Evolutionary conservation across 2,113 vertebrate species (phyloP), one percentile per base, ranked within the genome.

Genomic region (Podarcis cretensis): DNA sequence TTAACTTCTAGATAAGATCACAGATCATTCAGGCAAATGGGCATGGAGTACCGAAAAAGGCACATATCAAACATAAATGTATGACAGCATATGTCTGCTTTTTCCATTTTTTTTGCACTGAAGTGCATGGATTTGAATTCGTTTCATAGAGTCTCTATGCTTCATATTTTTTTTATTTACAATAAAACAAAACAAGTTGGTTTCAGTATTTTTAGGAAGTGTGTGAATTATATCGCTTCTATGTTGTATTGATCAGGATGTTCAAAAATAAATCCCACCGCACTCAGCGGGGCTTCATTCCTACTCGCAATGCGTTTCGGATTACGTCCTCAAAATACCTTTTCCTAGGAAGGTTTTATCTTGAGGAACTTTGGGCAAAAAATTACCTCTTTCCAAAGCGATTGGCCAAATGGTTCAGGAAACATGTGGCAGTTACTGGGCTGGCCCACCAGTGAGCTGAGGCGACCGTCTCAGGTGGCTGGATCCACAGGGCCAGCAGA

Each of bases 21-120:
- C 23, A 69, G 69, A 23, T 65, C 43, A 78, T 84, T 13, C 1
- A 0, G 30, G 71, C 37, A 71, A 59, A 10, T 81, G 1, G 0
- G 13, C 25, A n/a, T 68, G n/a, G 48, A 40, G 54, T 0, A 48
- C 2, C 48, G 40, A 78, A 63, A 12, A 83, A 85, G 30, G 25
- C 37, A 66, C 32, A 16, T 69, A 83, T 16, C 4, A 75, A 18
- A 5, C 25, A 23, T 5, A 1, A 40, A 57, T 20, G 16, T 40
- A 16, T n/a, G 37, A 37, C 16, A 65, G 14, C 27, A 27, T 27
- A 43, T 2, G 48, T 32, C 3, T 37, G 18, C 63, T 40, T 63
- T 65, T 85, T 85, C 27, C 3, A 40, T 1, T 48, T 48, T 48
- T n/a, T 43, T 3, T 43, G 66, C 13, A 5, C 43, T 54, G 16